Percentiles rank a stretch among this genome's conserved stretches.
These are phyloP conservation scores for Trachelus tabidus DNA, from an alignment of 2,888 invertebrate genomes.

Conservation along the genomic window DNA sequence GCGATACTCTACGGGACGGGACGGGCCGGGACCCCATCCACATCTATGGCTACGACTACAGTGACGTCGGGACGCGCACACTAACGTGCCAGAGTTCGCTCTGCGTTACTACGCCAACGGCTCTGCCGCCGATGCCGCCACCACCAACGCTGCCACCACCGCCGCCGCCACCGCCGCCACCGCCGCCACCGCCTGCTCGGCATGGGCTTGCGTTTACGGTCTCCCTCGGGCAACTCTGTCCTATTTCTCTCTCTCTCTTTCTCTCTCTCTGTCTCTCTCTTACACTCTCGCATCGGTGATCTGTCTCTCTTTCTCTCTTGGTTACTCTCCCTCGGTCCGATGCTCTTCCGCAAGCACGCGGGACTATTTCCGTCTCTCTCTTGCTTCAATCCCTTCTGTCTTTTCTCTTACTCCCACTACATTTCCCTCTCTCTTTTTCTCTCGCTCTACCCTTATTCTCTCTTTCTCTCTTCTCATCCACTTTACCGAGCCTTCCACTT, in stretches of 20 bases:
- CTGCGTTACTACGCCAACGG: slow-evolving; percentile 51
- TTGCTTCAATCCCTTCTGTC: slow-evolving; percentile 13
- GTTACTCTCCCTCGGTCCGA: slow-evolving; percentile 29
- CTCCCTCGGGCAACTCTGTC: slow-evolving; percentile 42
- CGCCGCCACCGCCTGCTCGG: slow-evolving; percentile 25
- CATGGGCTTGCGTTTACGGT: slow-evolving; percentile 31
- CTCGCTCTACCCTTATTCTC: slow-evolving; percentile 24
- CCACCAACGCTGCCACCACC: slow-evolving; percentile 29
- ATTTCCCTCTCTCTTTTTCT: slow-evolving; percentile 24
- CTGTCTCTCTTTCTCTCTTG: slow-evolving; percentile 13
- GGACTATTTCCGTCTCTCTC: slow-evolving; percentile 19
- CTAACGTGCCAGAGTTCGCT: slow-evolving; percentile 39
- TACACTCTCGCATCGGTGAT: slow-evolving; percentile 19
- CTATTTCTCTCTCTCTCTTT: slow-evolving; percentile 21
- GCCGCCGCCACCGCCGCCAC: slow-evolving; percentile 29
- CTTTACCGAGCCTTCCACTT: slow-evolving; percentile 18
- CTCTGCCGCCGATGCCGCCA: slow-evolving; percentile 36
- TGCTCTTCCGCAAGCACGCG: slow-evolving; percentile 44
- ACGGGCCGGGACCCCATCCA: slow-evolving; percentile 39
- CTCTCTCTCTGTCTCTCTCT: slow-evolving; percentile 19
- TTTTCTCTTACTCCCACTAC: slow-evolving; percentile 20
- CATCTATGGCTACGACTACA: background rate
- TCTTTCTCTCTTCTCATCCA: slow-evolving; percentile 17
- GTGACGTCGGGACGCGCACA: slow-evolving; percentile 24
- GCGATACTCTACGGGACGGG: slow-evolving; percentile 26